A percentile compares a stretch with the other conserved stretches of the same genome.
phyloP scores from a whole-genome alignment of 2,888 invertebrate species.

The Tortrix viridana region DNA sequence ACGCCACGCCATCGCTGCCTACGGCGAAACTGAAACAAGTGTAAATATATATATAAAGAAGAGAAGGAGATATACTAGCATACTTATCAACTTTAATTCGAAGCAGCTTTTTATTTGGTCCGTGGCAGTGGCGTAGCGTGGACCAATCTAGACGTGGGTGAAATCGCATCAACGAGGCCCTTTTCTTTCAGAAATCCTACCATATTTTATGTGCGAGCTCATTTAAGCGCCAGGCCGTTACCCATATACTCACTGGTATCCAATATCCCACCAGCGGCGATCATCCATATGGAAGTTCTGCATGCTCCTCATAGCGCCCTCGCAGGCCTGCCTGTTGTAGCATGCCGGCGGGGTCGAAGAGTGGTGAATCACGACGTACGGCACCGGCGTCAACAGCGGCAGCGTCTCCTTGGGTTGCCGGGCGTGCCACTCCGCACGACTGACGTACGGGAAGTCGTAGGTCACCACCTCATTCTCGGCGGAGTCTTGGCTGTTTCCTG shows the following conservation, averaged over 20 bases:
- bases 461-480: conserved; percentile 60
- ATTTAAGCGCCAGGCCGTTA: too few species aligned
- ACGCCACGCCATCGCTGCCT: conserved; percentile 88
- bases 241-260: conserved; percentile 69
- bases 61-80: too few species aligned
- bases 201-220: too few species aligned
- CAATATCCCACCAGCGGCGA: conserved; percentile 87
- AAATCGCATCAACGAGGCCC: too few species aligned
- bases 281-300: conserved; percentile 86
- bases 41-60: too few species aligned
- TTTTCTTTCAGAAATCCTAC: too few species aligned
- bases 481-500: conserved; percentile 4
- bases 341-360: conserved; percentile 86
- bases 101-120: too few species aligned
- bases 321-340: conserved; percentile 76
- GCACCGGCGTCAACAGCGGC: conserved; percentile 83
- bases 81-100: too few species aligned
- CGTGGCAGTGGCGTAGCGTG: too few species aligned
- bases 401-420: conserved; percentile 72
- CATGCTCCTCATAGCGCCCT: conserved; percentile 85
- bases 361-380: conserved; percentile 89
- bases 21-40: conserved; percentile 83
- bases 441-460: conserved; percentile 61
- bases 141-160: too few species aligned
- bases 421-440: conserved; percentile 86